Base-by-base conservation (phyloP, 1,140 invertebrate genomes). In the Neuroterus valhalla region DNA sequence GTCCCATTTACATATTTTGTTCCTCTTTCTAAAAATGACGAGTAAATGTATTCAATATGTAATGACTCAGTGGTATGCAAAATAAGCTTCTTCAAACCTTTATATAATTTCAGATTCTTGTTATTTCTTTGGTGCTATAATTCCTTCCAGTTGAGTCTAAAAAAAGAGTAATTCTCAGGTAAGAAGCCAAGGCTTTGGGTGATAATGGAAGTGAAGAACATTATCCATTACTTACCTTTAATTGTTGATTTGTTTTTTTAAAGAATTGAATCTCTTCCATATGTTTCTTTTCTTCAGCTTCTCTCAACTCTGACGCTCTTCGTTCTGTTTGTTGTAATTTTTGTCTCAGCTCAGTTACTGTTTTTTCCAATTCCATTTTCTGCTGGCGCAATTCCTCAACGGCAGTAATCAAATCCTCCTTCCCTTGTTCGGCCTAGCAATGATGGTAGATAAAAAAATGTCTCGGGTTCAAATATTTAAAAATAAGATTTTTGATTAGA, bases 201-300 rank as follows among this genome's bases (percentile, higher is more conserved):
- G 5, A 8, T 8, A 38, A 38, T 38, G 31, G 1, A 0, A 38
- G 10, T 38, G 31, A 38, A 38, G 31, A 10, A 38, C 0, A 38
- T 66, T 50, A 43, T 50, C 4, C 11, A 50, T 50, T 5, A 50
- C 46, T 78, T 90, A 96, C 95, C 93, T 98, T 98, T 14, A 99
- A 90, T 88, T 98, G 97, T 81, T 95, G 93, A 88, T 98, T 98
- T 8, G 97, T 98, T 87, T 97, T 96, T 90, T 97, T 98, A 26
- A 98, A 91, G 82, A 97, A 97, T 48, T 95, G 91, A 52, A 98
- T 94, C 89, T 98, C 97, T 86, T 99, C 97, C 15, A 93, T 93
- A 83, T 98, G 96, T 85, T 97, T 96, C 87, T 97, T 96, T 86
- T 97, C 96, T 86, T 98, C 96, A 0, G 96, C 96, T 72, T 95